phyloP scores from a whole-genome alignment of 53 echinoderm and acorn worm species.

The Echinometra lucunter region DNA sequence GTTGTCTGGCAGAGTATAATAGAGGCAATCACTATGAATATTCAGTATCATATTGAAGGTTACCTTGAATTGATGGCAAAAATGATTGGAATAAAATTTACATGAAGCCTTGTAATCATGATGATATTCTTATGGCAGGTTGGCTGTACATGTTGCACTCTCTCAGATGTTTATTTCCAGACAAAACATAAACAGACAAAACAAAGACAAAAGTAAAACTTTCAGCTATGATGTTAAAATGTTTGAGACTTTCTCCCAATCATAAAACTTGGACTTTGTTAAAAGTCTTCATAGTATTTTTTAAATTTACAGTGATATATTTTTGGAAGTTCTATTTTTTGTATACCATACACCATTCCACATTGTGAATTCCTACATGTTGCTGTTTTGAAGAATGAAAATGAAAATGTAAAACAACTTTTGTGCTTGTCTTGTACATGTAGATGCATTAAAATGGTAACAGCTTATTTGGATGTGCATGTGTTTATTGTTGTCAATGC shows the following conservation, averaged over 20 bases:
- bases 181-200: too few species aligned
- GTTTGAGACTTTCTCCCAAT: neutral
- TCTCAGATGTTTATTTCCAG: neutral
- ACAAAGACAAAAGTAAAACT: neutral
- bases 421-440: neutral
- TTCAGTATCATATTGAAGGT: neutral
- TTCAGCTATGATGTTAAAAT: neutral
- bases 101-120: neutral
- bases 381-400: constrained; percentile 29
- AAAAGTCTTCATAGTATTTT: neutral
- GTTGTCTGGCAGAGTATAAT: neutral
- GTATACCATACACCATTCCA: constrained; percentile 6
- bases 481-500: neutral
- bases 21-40: neutral
- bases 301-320: neutral
- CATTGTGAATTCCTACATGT: neutral
- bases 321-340: neutral
- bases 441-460: constrained; percentile 33
- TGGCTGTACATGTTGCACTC: neutral
- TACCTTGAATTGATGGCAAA: neutral
- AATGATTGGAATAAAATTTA: too few species aligned
- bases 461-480: neutral
- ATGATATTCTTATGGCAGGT: neutral
- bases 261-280: constrained; percentile 28
- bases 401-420: neutral